Conservation (phyloP, 2,797 vertebrate species). For the Neomorphus geoffroyi region DNA sequence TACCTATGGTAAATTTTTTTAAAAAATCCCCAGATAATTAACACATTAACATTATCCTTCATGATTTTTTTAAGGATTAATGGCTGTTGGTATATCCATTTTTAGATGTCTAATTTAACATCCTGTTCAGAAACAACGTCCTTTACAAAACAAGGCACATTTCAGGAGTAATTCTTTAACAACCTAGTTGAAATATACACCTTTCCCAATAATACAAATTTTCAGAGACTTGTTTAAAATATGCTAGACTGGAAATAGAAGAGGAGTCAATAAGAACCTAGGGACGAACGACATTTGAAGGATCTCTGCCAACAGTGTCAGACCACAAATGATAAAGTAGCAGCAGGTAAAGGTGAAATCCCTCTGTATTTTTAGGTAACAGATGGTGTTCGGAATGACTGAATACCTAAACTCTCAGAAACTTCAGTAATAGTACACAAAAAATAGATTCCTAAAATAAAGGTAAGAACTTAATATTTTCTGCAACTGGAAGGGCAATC, state of each 20-base stretch:
- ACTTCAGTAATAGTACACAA: background rate
- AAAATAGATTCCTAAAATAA: background rate
- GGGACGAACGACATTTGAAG: background rate
- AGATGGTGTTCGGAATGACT: background rate
- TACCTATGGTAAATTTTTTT: background rate
- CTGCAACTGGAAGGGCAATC: background rate
- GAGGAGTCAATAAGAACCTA: background rate
- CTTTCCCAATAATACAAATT: background rate
- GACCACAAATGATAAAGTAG: background rate
- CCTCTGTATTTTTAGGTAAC: background rate
- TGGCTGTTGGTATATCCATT: background rate
- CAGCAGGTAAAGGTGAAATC: background rate
- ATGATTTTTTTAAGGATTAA: background rate
- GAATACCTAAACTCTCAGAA: background rate
- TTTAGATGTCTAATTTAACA: background rate
- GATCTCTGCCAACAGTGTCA: background rate
- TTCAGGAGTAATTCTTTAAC: background rate
- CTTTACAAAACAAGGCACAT: background rate
- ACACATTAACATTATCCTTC: background rate
- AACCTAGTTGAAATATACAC: background rate
- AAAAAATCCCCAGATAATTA: background rate
- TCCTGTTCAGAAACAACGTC: background rate
- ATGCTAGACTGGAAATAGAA: background rate
- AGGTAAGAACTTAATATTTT: background rate
- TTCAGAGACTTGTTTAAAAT: background rate